Base-by-base conservation (phyloP, 92 coral and sea anemone species). In the Nematostella vectensis region DNA sequence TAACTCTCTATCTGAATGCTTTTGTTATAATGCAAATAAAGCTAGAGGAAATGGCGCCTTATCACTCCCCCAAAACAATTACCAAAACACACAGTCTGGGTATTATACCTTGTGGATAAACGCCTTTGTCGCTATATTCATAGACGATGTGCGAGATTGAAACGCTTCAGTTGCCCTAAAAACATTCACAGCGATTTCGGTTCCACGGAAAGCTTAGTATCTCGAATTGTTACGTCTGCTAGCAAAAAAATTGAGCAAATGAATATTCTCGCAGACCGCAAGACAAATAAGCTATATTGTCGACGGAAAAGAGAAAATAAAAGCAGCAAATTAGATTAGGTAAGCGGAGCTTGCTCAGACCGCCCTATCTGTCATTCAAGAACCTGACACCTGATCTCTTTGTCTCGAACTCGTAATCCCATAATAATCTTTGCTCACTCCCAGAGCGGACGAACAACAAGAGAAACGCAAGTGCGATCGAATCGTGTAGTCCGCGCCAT, bases 351-450 rank as follows among this genome's bases (percentile, higher is more conserved):
- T 33, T 33, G 40, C 40, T 33, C 6, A 33, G 15, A 33, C 40
- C 40, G 8, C 8, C 40, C 40, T 15, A 6, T 15, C 40, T 33
- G 40, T 6, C 40, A 33, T 15, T 6, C 40, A 33, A 33, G 6
- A 33, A 33, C 40, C 8, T 6, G 40, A 15, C 40, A 33, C 40
- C 40, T 33, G 40, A 33, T 33, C 40, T 6, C 40, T 6, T 33
- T 33, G 40, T 33, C 40, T 6, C 40, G 15, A 15, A 33, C 15
- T 33, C 8, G 38, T 80, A 75, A 84, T 81, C 94, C 94, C 94
- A 84, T 84, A 84, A 84, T 82, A 70, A 72, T 77, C 74, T 65
- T 33, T 33, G 40, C 40, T 19, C 3, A 12, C 26, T 36, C 45
- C 45, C 48, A 6, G 40, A n/a, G n/a, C n/a, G n/a, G n/a, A n/a